Conservation (phyloP, 2,113 vertebrate species). For the Himantopus leucocephalus region DNA sequence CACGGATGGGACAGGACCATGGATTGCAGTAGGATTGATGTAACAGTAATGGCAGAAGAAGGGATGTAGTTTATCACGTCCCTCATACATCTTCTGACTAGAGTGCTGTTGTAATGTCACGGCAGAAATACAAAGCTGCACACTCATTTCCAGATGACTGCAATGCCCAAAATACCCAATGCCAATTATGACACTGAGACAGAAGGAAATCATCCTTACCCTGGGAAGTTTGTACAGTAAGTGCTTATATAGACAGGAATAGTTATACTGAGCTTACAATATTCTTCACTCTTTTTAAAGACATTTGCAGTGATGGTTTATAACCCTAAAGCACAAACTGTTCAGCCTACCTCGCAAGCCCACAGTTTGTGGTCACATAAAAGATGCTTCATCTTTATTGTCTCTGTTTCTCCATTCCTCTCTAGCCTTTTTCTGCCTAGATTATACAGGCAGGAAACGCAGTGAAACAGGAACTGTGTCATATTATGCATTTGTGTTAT, state of each 20-base stretch:
- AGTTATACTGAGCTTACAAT: not conserved
- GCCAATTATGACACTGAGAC: conserved; percentile 5
- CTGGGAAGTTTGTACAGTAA: not conserved
- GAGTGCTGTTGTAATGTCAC: not conserved
- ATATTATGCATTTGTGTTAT: not conserved
- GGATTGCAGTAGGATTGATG: not conserved
- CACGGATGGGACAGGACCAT: not conserved
- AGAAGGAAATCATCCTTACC: conserved; percentile 2
- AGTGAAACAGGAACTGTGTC: not conserved
- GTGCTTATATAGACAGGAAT: not conserved
- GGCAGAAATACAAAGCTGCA: not conserved
- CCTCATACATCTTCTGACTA: not conserved
- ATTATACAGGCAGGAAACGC: not conserved
- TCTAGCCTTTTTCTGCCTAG: not conserved
- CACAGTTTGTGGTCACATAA: not conserved
- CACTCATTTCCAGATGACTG: conserved; percentile 27
- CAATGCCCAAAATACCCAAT: conserved; percentile 17
- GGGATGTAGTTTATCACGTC: not conserved
- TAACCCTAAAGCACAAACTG: not conserved
- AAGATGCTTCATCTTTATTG: not conserved
- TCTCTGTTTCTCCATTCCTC: not conserved
- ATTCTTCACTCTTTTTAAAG: not conserved
- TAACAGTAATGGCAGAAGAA: not conserved
- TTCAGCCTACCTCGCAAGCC: not conserved
- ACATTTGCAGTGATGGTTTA: not conserved